These are phyloP conservation scores for Drosophila antonietae DNA, from an alignment of 2,888 invertebrate species.

Conservation along the genomic window DNA sequence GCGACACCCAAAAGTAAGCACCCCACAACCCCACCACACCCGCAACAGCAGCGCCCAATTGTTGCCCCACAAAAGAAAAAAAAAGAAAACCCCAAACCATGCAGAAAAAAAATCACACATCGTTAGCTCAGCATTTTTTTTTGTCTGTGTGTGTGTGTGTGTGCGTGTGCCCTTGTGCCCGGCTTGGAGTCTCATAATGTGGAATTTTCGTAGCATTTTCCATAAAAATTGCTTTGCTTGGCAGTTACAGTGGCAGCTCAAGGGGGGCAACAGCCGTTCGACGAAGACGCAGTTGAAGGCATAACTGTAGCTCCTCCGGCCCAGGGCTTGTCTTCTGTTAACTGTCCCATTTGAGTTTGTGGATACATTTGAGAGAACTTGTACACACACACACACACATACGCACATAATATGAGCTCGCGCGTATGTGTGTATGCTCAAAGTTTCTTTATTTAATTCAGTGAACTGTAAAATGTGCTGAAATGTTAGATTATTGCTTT, in stretches of 20 bases:
- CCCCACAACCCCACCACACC: not conserved
- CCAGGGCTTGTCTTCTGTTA: constrained; percentile 58
- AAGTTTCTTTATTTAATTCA: constrained; percentile 80
- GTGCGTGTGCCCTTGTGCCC: constrained; percentile 54
- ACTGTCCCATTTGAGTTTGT: constrained; percentile 73
- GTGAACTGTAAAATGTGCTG: constrained; percentile 78
- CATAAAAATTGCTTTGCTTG: constrained; percentile 80
- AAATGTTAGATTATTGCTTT: constrained; percentile 78
- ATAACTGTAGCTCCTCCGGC: constrained; percentile 16
- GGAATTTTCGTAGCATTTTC: constrained; percentile 78
- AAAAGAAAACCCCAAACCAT: constrained; percentile 57
- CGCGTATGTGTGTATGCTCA: constrained; percentile 47
- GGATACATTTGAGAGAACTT: constrained; percentile 65
- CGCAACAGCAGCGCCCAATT: constrained; percentile 62
- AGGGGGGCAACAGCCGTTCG: not conserved
- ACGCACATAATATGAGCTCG: constrained; percentile 16
- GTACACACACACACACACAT: constrained; percentile 34
- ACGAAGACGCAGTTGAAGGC: constrained; percentile 42
- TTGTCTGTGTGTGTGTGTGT: constrained; percentile 58
- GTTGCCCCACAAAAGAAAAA: constrained; percentile 46
- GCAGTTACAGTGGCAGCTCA: constrained; percentile 24
- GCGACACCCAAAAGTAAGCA: constrained; percentile 35
- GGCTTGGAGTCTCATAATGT: constrained; percentile 69
- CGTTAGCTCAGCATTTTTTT: constrained; percentile 75
- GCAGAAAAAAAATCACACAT: constrained; percentile 76